Conservation (phyloP, 2,888 invertebrate genomes). For the Petrophora chlorosata region DNA sequence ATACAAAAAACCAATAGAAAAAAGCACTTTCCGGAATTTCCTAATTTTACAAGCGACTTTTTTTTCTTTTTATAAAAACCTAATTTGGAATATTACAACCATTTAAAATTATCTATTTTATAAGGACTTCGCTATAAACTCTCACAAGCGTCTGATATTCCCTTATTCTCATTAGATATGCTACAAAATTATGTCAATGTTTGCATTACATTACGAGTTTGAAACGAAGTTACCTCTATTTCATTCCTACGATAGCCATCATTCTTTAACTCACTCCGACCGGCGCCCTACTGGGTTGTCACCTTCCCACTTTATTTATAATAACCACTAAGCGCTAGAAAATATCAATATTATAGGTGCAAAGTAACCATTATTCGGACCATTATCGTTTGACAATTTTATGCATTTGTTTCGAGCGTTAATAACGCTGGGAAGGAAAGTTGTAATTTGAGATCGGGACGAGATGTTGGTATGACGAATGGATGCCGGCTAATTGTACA, state of each 20-base stretch:
- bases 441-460: constrained; percentile 39
- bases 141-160: not conserved
- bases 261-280: constrained; percentile 19
- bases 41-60: too few relatives aligned
- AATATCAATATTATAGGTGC: constrained; percentile 47
- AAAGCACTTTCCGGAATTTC: too few relatives aligned
- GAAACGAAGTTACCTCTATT: constrained; percentile 13
- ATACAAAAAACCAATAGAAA: too few relatives aligned
- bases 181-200: constrained; percentile 6
- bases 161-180: constrained; percentile 1
- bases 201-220: constrained; percentile 6
- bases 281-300: constrained; percentile 28
- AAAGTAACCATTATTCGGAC: constrained; percentile 44
- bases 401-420: constrained; percentile 36
- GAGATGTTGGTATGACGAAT: constrained; percentile 11
- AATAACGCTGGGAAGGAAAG: constrained; percentile 34
- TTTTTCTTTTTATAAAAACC: too few relatives aligned
- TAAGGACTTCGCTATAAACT: not conserved
- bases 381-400: constrained; percentile 52
- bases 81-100: too few relatives aligned
- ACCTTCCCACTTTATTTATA: constrained; percentile 35
- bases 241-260: constrained; percentile 38
- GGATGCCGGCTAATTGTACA: not conserved
- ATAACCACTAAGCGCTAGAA: constrained; percentile 39
- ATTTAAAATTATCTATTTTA: too few relatives aligned